Evolutionary conservation across 2,797 vertebrate species (phyloP).

Genomic region (Nasua narica): DNA sequence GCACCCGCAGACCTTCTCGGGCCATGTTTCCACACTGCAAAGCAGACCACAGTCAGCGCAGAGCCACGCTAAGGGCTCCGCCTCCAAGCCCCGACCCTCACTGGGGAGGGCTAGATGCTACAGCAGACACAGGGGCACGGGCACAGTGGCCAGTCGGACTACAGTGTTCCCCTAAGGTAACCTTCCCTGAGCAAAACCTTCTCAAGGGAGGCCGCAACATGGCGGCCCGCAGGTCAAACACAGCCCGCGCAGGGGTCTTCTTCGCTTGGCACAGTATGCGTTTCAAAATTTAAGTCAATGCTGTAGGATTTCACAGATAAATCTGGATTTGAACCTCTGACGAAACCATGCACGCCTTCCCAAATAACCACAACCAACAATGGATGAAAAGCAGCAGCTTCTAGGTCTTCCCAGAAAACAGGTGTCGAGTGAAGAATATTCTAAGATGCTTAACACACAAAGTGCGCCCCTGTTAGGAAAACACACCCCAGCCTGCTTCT

Average conservation of each 20-base stretch:
- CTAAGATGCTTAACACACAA: background rate
- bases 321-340: background rate
- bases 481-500: fast-evolving
- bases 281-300: fast-evolving
- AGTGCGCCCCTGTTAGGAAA: fast-evolving
- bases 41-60: background rate
- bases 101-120: fast-evolving
- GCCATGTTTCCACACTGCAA: constrained; percentile 99
- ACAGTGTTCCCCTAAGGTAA: background rate
- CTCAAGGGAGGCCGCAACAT: fast-evolving
- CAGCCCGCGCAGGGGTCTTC: fast-evolving
- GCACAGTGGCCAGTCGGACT: fast-evolving
- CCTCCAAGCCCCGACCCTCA: fast-evolving
- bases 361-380: fast-evolving
- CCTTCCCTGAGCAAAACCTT: background rate
- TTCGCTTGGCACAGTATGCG: fast-evolving
- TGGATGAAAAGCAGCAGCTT: fast-evolving
- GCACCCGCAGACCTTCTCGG: constrained; percentile 94
- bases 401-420: fast-evolving
- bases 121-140: background rate
- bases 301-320: background rate
- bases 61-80: fast-evolving
- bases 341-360: fast-evolving
- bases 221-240: fast-evolving
- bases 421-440: background rate